Evolutionary conservation across 2,888 invertebrate species (phyloP), one percentile per base, ranked within the genome.

Genomic region (Protodeltote pygarga): DNA sequence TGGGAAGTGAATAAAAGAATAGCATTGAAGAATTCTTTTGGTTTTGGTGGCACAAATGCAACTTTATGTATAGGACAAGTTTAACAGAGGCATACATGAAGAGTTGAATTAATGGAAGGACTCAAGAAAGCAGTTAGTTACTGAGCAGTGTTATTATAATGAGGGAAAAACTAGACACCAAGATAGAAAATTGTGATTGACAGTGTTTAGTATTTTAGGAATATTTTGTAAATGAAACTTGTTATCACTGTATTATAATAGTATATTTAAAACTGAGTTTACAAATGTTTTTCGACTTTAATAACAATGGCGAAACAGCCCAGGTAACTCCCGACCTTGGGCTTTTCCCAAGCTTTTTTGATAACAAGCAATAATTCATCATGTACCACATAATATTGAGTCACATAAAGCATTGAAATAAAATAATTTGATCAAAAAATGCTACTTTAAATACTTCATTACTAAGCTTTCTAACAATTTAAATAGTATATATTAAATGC

Each of bases 11-110:
- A 71, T 38, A 92, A 85, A 70, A 93, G 95, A 74, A 91, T 98
- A 69, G 98, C 98, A 9, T 83, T 99, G 35, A 98, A 98, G 84
- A 99, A 99, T 90, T 98, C 99, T 0, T 99, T 99, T 93, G 99
- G 99, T 3, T 99, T 99, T 93, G 99, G 99, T 41, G 99, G 99
- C 27, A 99, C 99, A 2, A 99, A 99, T 93, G 98, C 98, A 14
- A 95, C 96, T 45, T 89, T 98, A 24, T 97, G 97, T 85, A 91
- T 94, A 69, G 89, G 91, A 39, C 79, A 88, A 67, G 42, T 83
- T 47, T 73, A 42, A 69, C 14, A 25, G 24, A 1, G 13, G n/a
- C 5, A 6, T 14, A 17, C 3, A 9, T 10, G 9, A 27, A 27
- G 14, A 16, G 15, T n/a, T n/a, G n/a, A n/a, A 14, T n/a, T n/a